Conservation (phyloP, 2,113 vertebrate species). For the Gymnogyps californianus region DNA sequence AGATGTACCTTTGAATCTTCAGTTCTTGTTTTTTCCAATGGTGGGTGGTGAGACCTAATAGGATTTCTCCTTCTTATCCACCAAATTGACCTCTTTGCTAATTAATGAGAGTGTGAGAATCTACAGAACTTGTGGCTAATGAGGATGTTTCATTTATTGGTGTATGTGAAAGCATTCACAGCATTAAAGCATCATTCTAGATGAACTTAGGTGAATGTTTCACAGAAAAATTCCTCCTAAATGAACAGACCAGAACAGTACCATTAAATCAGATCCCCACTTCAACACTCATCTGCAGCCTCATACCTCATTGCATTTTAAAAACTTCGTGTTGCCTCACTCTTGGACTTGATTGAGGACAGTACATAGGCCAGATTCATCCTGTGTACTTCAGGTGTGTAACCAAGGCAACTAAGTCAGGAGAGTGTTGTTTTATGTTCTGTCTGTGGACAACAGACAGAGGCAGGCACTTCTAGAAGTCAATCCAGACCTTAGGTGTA, state of each 20-base stretch:
- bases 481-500: not conserved
- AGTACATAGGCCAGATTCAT: not conserved
- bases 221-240: constrained; percentile 54
- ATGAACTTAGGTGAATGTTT: constrained; percentile 47
- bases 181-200: constrained; percentile 50
- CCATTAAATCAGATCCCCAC: constrained; percentile 2
- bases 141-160: constrained; percentile 52
- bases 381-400: not conserved
- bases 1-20: constrained; percentile 7
- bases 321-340: not conserved
- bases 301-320: not conserved
- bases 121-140: constrained; percentile 56
- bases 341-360: not conserved
- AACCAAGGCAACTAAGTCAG: not conserved
- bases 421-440: not conserved
- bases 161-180: constrained; percentile 55
- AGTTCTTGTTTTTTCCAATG: constrained; percentile 22
- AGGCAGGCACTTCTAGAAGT: not conserved
- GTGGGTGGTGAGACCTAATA: constrained; percentile 1
- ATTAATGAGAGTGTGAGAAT: constrained; percentile 57
- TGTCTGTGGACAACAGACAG: not conserved
- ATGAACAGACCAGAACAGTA: constrained; percentile 6
- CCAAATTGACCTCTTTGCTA: constrained; percentile 55
- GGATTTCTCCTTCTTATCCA: constrained; percentile 3
- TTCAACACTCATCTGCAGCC: not conserved